Evolutionary conservation across 2,888 invertebrate species (phyloP).

Genomic region (Agrypnus murinus): DNA sequence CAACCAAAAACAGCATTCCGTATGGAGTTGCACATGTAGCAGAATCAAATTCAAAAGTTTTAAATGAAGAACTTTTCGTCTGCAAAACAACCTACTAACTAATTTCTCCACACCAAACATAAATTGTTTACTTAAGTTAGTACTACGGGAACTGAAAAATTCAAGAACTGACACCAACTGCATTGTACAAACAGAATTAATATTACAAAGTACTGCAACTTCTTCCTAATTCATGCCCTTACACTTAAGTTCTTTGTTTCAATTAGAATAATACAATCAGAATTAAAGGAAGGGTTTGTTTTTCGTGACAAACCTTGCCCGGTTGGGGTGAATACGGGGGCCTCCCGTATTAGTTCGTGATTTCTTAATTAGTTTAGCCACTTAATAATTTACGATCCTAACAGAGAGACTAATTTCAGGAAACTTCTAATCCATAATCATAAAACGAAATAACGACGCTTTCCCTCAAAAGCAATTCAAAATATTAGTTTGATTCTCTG

Average conservation of each 20-base stretch:
- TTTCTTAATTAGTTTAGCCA: conserved; percentile 48
- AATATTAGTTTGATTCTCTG: conserved; percentile 59
- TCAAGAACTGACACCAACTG: too few relatives aligned
- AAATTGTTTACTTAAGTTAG: too few relatives aligned
- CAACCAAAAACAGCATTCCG: too few relatives aligned
- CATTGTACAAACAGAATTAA: too few relatives aligned
- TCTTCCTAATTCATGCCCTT: not conserved
- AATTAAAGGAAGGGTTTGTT: conserved; percentile 22
- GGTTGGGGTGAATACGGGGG: not conserved
- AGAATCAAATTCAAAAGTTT: too few relatives aligned
- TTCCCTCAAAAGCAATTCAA: conserved; percentile 53
- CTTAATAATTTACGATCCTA: conserved; percentile 47
- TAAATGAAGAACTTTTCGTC: too few relatives aligned
- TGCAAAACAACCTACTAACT: too few relatives aligned
- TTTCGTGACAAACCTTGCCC: conserved; percentile 20
- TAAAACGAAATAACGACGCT: conserved; percentile 50
- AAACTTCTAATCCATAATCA: conserved; percentile 48
- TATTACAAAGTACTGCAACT: too few relatives aligned
- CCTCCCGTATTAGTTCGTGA: conserved; percentile 22
- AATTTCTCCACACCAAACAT: too few relatives aligned
- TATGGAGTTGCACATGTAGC: too few relatives aligned
- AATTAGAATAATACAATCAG: conserved; percentile 18
- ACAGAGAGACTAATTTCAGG: conserved; percentile 43
- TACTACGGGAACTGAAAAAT: too few relatives aligned
- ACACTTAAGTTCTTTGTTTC: conserved; percentile 21